These are phyloP conservation scores for Elysia crispata DNA, from an alignment of 2,888 invertebrate genomes.

Conservation along the genomic window DNA sequence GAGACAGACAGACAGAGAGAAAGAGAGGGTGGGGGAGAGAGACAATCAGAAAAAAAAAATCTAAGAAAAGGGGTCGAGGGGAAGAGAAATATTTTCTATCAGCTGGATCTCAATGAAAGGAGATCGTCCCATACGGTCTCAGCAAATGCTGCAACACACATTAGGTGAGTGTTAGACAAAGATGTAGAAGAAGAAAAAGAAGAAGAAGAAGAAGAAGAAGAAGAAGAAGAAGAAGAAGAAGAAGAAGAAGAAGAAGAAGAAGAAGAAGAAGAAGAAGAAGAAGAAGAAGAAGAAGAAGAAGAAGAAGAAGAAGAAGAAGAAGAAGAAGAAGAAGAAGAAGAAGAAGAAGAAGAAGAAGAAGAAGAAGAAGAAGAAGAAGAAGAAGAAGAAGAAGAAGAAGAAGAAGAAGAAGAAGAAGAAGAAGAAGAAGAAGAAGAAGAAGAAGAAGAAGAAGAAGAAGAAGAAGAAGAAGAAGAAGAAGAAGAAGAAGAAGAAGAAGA, in stretches of 20 bases:
- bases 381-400: not conserved
- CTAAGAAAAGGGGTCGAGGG: not conserved
- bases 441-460: constrained; percentile 36
- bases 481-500: constrained; percentile 31
- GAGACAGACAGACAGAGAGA: not conserved
- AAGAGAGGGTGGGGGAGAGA: not conserved
- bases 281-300: constrained; percentile 30
- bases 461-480: constrained; percentile 40
- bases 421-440: constrained; percentile 24
- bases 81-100: not conserved
- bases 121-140: too few relatives aligned
- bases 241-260: constrained; percentile 39
- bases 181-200: not conserved
- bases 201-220: constrained; percentile 21
- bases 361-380: constrained; percentile 10
- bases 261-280: constrained; percentile 34
- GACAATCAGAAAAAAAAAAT: too few relatives aligned
- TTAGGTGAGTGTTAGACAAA: too few relatives aligned
- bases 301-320: not conserved
- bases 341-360: constrained; percentile 6
- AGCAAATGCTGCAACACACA: too few relatives aligned
- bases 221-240: constrained; percentile 40
- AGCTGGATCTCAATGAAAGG: too few relatives aligned
- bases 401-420: not conserved
- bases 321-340: not conserved